phyloP scores from a whole-genome alignment of 2,113 vertebrate genomes.

The Tragelaphus imberbis region DNA sequence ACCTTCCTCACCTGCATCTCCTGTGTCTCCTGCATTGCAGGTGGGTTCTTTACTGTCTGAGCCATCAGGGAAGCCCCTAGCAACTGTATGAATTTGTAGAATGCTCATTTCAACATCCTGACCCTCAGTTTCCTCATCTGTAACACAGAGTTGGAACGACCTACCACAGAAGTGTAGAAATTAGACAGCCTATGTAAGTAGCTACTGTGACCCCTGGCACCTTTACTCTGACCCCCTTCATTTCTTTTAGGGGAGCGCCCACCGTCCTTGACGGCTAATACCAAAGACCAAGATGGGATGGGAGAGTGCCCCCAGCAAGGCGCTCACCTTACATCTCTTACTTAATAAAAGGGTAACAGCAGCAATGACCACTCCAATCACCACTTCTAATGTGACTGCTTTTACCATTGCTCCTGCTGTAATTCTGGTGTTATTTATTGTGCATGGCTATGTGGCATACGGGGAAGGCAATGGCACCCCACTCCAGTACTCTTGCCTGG shows the following conservation, averaged over 20 bases:
- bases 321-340: not conserved
- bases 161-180: not conserved
- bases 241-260: not conserved
- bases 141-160: not conserved
- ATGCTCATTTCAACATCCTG: not conserved
- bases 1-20: accelerated
- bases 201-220: not conserved
- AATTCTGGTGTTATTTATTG: not conserved
- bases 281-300: not conserved
- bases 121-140: not conserved
- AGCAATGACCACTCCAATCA: not conserved
- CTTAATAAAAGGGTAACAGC: not conserved
- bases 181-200: not conserved
- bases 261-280: not conserved
- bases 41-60: not conserved
- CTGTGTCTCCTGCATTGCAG: not conserved
- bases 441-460: not conserved
- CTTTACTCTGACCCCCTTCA: not conserved
- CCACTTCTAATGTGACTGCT: not conserved
- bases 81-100: not conserved
- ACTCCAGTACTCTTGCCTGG: too few species aligned
- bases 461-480: too few species aligned
- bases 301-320: not conserved
- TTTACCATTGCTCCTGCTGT: not conserved
- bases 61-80: not conserved